Percentiles rank a stretch among this genome's conserved stretches.
Conservation (phyloP, 2,797 vertebrate species). For the Sebastes cheni region DNA sequence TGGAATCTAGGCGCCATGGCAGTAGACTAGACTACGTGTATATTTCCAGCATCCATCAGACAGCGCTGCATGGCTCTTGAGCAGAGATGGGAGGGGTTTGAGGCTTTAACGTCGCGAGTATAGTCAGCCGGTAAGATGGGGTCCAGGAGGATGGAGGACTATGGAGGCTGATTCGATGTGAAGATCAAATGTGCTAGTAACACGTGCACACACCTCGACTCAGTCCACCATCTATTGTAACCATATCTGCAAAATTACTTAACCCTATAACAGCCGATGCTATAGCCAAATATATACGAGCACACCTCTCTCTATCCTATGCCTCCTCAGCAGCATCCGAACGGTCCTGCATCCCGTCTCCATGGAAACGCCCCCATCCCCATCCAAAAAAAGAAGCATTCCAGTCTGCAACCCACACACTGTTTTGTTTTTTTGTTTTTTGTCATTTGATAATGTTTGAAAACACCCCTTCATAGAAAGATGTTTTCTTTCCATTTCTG, state of each 20-base stretch:
- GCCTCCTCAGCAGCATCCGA: slow-evolving; percentile 37
- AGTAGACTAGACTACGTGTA: slow-evolving; percentile 48
- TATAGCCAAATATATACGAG: slow-evolving; percentile 1
- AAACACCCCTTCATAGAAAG: neutral
- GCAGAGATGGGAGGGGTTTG: slow-evolving; percentile 57
- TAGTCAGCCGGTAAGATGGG: slow-evolving; percentile 7
- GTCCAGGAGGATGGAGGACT: neutral
- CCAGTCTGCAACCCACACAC: neutral
- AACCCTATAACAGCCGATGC: neutral
- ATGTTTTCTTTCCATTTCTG: neutral
- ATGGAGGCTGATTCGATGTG: neutral
- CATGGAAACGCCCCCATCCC: slow-evolving; percentile 76
- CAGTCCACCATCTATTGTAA: neutral
- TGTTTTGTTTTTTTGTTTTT: neutral
- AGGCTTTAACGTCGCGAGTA: neutral
- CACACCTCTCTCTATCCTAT: neutral
- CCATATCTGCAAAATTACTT: slow-evolving; percentile 7
- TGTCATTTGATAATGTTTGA: neutral
- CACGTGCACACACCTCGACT: neutral
- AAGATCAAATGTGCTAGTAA: neutral
- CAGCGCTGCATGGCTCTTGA: neutral
- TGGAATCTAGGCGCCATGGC: slow-evolving; percentile 85
- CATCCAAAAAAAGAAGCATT: slow-evolving; percentile 23
- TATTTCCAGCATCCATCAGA: slow-evolving; percentile 29
- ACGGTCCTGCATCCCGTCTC: slow-evolving; percentile 73